Base-by-base conservation (phyloP, 2,888 invertebrate genomes). In the Acrocera orbiculus region DNA sequence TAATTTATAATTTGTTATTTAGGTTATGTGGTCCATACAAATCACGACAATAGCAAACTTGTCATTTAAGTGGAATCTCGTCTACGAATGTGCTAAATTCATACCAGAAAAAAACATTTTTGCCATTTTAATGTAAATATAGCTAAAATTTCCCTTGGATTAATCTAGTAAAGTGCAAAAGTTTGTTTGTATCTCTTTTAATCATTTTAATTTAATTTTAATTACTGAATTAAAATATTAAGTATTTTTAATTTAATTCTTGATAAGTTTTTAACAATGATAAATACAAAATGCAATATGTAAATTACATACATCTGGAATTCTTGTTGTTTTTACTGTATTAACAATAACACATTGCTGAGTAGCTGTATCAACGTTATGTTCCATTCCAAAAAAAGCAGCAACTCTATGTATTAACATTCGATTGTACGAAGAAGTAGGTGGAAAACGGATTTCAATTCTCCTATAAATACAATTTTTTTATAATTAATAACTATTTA, bases 371-470 rank as follows among this genome's bases (percentile, higher is more conserved):
- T 93, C 93, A 15, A 92, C 76, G 52, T 89, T 87, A 58, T 95
- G 93, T 35, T 87, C 83, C 68, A 95, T 76, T 35, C 90, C 89
- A 63, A 92, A 93, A 52, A 83, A 83, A 13, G 89, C 80, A 0
- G 93, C 89, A 39, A 86, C 82, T 20, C 93, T 76, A 57, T 95
- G 95, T 2, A 93, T 87, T 47, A 95, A 62, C 92, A 95, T 90
- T 19, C 95, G 73, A 42, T 92, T 89, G 66, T 95, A 95, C 34
- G 92, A 90, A 39, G 89, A 82, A 80, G 90, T 86, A 54, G 79
- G 78, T 13, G 85, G 85, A 62, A 93, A 92, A 48, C 81, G 81
- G 47, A 79, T 76, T 51, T 77, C 72, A 47, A 72, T 70, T 42
- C 73, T 72, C n/a, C 78, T 78, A 54, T 2, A 53, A 53, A 26